Evolutionary conservation across 92 coral and sea anemone species (phyloP).

Genomic region (Siderastrea siderea): DNA sequence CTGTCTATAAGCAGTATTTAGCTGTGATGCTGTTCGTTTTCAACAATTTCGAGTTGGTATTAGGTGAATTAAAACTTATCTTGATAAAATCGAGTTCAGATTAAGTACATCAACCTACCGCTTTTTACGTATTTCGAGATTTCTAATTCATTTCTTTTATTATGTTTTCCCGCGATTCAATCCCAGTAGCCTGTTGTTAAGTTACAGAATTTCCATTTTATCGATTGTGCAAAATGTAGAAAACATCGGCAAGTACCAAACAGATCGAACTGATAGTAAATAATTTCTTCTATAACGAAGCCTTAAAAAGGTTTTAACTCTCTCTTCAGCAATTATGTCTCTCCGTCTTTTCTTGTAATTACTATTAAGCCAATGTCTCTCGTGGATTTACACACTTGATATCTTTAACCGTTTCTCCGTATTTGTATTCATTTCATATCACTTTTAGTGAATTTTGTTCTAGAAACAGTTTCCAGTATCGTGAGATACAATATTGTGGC

Average conservation of each 20-base stretch:
- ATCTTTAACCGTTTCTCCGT: neutral
- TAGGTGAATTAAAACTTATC: neutral
- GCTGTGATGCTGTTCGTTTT: neutral
- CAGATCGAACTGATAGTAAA: neutral
- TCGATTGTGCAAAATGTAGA: neutral
- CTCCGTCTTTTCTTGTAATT: neutral
- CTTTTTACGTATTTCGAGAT: neutral
- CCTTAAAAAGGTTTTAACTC: neutral
- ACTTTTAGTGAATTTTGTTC: neutral
- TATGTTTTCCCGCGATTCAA: neutral
- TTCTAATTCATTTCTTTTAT: neutral
- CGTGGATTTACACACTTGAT: neutral
- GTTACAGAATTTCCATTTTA: neutral
- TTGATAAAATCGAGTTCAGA: neutral
- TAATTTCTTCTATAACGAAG: neutral
- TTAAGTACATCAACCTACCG: neutral
- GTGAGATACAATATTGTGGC: neutral
- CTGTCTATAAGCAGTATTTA: neutral
- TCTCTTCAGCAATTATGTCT: neutral
- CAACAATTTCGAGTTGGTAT: neutral
- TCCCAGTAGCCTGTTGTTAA: neutral
- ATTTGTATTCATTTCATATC: neutral
- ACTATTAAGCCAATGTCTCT: neutral
- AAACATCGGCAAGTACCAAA: neutral
- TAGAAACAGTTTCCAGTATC: neutral